Evolutionary conservation across 2,888 invertebrate genomes (phyloP).

Genomic region (Mesoligia furuncula): DNA sequence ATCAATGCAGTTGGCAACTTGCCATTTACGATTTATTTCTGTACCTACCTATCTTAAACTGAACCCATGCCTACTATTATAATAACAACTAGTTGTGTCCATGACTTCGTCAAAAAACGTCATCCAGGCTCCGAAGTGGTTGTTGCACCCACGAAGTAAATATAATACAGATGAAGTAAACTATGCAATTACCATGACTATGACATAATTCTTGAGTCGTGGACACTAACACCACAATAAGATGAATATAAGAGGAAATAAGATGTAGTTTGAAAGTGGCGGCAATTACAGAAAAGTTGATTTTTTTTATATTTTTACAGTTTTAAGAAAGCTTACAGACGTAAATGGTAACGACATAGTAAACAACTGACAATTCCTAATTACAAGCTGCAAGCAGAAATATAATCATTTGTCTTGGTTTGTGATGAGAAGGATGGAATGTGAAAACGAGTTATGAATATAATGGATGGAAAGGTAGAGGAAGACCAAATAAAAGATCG

Average conservation of each 20-base stretch:
- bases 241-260: background rate
- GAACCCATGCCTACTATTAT: too few species aligned
- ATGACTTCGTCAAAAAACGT: background rate
- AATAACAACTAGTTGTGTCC: background rate
- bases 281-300: background rate
- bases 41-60: background rate
- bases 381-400: too few species aligned
- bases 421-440: background rate
- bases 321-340: too few species aligned
- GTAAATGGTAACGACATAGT: too few species aligned
- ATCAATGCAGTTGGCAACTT: slow-evolving; percentile 17
- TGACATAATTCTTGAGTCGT: background rate
- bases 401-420: background rate
- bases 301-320: too few species aligned
- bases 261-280: background rate
- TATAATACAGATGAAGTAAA: background rate
- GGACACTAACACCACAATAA: background rate
- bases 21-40: slow-evolving; percentile 8
- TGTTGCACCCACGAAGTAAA: background rate
- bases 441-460: background rate
- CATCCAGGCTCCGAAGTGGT: background rate
- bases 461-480: background rate
- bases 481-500: background rate
- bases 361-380: too few species aligned
- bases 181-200: background rate